A percentile compares a stretch with the other conserved stretches of the same genome.
Conservation (phyloP, 2,797 vertebrate genomes). For the Delichon dasypus region DNA sequence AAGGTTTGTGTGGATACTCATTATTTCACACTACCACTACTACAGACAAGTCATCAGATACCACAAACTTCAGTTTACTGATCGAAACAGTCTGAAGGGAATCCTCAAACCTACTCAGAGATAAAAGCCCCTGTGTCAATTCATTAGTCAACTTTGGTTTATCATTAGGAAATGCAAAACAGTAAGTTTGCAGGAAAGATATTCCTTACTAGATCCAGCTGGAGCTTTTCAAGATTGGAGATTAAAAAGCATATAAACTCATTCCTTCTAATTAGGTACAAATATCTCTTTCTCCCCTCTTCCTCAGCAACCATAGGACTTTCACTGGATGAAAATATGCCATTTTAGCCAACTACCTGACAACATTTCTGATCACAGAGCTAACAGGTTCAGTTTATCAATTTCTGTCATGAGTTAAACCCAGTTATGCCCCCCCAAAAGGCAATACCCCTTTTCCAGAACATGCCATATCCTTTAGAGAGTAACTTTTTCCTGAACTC, state of each 20-base stretch:
- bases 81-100: neutral
- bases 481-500: neutral
- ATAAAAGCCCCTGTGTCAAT: neutral
- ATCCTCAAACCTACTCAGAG: neutral
- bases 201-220: neutral
- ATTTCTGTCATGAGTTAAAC: neutral
- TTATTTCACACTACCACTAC: neutral
- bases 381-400: neutral
- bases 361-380: neutral
- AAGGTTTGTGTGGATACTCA: neutral
- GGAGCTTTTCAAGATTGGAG: neutral
- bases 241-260: constrained; percentile 22
- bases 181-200: neutral
- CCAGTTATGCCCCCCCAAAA: neutral
- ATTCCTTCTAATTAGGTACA: neutral
- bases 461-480: neutral
- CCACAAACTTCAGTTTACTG: neutral
- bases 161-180: neutral
- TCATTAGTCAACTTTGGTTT: neutral
- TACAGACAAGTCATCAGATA: neutral
- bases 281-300: neutral
- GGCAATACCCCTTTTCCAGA: neutral
- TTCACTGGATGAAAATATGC: too few species aligned
- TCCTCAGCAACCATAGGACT: neutral
- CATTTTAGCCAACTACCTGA: neutral